phyloP scores from a whole-genome alignment of 2,113 vertebrate species.

The Oryctolagus cuniculus region DNA sequence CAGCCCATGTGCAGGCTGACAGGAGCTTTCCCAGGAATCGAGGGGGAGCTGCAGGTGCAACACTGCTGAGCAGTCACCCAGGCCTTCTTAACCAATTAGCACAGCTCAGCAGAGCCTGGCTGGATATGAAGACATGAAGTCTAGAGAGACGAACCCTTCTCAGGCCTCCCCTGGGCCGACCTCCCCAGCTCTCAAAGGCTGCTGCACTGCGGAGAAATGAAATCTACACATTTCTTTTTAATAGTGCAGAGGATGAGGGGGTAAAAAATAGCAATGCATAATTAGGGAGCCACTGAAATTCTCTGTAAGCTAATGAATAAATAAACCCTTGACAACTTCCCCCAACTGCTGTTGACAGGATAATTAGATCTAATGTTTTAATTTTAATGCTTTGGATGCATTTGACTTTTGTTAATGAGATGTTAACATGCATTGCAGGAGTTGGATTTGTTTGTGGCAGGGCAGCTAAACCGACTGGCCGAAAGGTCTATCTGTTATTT shows the following conservation, averaged over 20 bases:
- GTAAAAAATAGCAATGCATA: conserved; percentile 56
- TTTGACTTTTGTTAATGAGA: conserved; percentile 85
- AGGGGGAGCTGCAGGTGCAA: not conserved
- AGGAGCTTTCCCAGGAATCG: not conserved
- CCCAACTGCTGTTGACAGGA: conserved; percentile 77
- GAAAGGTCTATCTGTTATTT: conserved; percentile 80
- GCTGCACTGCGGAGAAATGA: not conserved
- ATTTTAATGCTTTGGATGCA: conserved; percentile 83
- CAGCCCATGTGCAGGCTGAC: not conserved
- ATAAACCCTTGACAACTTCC: conserved; percentile 67
- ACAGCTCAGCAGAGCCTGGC: no score
- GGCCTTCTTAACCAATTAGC: not conserved
- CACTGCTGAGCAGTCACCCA: accelerated
- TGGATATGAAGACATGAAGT: not conserved
- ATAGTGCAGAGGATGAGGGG: conserved; percentile 39
- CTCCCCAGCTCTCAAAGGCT: not conserved
- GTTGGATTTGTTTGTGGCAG: conserved; percentile 82
- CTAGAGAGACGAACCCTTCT: not conserved
- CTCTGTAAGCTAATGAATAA: conserved; percentile 71
- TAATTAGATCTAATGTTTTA: conserved; percentile 87
- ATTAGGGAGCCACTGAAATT: conserved; percentile 82
- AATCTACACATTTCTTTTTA: not conserved
- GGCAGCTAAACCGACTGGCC: conserved; percentile 80
- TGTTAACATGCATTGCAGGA: conserved; percentile 78
- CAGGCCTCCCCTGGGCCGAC: not conserved